Percentiles rank a stretch among this genome's conserved stretches.
phyloP scores from a whole-genome alignment of 2,113 vertebrate genomes.

The cattle (Bos taurus) region ARS-UCD2.0 NC_037336.1:98291001-98291500 shows the following conservation, averaged over 20 bases:
- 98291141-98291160: background rate
- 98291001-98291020: background rate
- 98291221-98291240: background rate
- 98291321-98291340: background rate
- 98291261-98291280: background rate
- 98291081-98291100: background rate
- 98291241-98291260: background rate
- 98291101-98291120: background rate
- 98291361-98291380: background rate
- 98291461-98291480: background rate
- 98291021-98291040: background rate
- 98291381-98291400: background rate
- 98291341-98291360: background rate
- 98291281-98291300: background rate
- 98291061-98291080: background rate
- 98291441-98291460: background rate
- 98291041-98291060: background rate
- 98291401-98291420: background rate
- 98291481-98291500: rapidly evolving
- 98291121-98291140: rapidly evolving
- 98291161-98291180: background rate
- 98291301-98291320: background rate
- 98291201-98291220: background rate
- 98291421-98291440: rapidly evolving
- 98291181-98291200: background rate